These are phyloP conservation scores for Diaphora mendica DNA, from an alignment of 2,888 invertebrate genomes.

Conservation along the genomic window DNA sequence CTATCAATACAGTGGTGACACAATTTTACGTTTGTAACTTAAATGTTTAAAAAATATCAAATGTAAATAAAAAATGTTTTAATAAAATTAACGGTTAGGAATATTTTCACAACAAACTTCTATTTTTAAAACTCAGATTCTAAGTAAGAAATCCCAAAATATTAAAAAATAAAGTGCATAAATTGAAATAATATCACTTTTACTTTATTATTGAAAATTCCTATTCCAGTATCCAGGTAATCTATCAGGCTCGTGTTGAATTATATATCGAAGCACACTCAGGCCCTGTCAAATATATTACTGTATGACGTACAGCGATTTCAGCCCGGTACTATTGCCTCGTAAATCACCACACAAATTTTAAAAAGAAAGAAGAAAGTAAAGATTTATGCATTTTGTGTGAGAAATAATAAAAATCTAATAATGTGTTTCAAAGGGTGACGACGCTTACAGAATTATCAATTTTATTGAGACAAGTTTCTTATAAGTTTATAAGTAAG, in stretches of 20 bases:
- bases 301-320: not conserved
- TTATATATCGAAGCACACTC: not conserved
- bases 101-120: too few relatives aligned
- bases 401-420: not conserved
- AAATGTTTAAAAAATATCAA: too few relatives aligned
- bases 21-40: too few relatives aligned
- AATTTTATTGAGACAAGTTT: not conserved
- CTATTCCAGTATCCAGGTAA: not conserved
- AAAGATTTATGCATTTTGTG: too few relatives aligned
- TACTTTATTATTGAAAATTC: not conserved
- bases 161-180: too few relatives aligned
- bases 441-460: not conserved
- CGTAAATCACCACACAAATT: conserved; percentile 5
- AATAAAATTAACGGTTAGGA: too few relatives aligned
- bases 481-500: not conserved
- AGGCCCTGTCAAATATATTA: conserved; percentile 10
- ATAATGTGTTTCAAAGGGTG: not conserved
- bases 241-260: not conserved
- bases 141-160: too few relatives aligned
- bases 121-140: too few relatives aligned
- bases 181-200: not conserved
- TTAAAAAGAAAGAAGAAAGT: too few relatives aligned
- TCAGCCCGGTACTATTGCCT: conserved; percentile 2
- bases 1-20: too few relatives aligned
- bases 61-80: too few relatives aligned